These are phyloP conservation scores for Venustaconcha ellipsiformis DNA, from an alignment of 1,140 invertebrate genomes.

Conservation along the genomic window DNA sequence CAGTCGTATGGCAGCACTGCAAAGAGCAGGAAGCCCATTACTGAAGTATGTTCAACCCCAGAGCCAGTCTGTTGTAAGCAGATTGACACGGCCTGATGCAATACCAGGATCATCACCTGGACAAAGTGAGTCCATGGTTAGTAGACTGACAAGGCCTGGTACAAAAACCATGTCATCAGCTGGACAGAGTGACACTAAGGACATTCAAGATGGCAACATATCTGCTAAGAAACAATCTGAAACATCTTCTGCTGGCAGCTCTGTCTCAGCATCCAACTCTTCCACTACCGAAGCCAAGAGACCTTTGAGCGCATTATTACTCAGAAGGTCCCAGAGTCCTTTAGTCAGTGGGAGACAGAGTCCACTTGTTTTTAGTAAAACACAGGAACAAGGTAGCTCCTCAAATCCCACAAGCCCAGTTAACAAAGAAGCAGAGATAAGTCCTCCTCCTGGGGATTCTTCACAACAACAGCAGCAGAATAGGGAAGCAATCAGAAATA, in stretches of 20 bases:
- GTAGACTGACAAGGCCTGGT: too few species aligned
- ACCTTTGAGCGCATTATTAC: constrained; percentile 16
- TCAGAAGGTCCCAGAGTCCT: constrained; percentile 25
- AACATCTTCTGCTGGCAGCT: too few species aligned
- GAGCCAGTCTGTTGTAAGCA: constrained; percentile 9
- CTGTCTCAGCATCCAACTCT: too few species aligned
- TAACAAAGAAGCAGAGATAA: background rate
- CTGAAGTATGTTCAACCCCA: constrained; percentile 3
- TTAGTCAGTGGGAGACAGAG: constrained; percentile 14
- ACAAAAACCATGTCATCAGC: too few species aligned
- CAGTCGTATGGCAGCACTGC: constrained; percentile 27
- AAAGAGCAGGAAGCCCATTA: constrained; percentile 31
- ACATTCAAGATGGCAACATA: too few species aligned
- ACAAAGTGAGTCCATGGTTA: too few species aligned
- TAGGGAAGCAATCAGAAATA: constrained; percentile 23
- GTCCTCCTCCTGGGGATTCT: background rate
- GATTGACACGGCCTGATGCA: constrained; percentile 2
- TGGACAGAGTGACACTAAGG: too few species aligned
- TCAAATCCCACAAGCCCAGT: constrained; percentile 13
- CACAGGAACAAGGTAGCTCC: background rate
- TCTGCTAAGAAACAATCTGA: too few species aligned
- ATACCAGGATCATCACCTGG: too few species aligned
- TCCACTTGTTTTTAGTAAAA: constrained; percentile 15
- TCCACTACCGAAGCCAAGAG: too few species aligned
- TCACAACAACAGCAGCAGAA: background rate